Evolutionary conservation across 1,140 invertebrate genomes (phyloP).

Genomic region (Argopecten irradians): DNA sequence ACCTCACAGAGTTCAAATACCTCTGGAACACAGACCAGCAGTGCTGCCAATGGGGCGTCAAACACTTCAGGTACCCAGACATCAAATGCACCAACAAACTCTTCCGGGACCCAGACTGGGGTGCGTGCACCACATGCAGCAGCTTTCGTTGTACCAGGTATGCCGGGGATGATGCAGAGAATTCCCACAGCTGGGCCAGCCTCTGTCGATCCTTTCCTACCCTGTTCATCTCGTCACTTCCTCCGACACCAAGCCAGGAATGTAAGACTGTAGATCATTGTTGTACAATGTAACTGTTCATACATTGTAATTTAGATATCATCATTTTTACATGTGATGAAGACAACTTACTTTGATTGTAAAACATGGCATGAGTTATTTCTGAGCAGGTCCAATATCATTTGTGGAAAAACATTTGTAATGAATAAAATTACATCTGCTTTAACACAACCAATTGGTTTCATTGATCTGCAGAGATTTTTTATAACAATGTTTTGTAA

Average conservation of each 20-base stretch:
- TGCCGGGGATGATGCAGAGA: slow-evolving; percentile 34
- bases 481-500: too few species aligned
- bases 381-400: too few species aligned
- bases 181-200: slow-evolving; percentile 30
- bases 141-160: slow-evolving; percentile 56
- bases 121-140: slow-evolving; percentile 32
- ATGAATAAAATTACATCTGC: too few species aligned
- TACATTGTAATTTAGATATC: too few species aligned
- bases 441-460: too few species aligned
- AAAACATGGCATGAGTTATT: too few species aligned
- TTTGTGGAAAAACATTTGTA: too few species aligned
- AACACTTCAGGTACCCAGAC: slow-evolving; percentile 45
- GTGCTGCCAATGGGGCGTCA: neutral
- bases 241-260: slow-evolving; percentile 55
- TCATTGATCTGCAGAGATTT: too few species aligned
- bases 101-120: slow-evolving; percentile 44
- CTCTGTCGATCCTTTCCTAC: slow-evolving; percentile 83
- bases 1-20: slow-evolving; percentile 41
- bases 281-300: slow-evolving; percentile 31
- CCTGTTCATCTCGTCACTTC: slow-evolving; percentile 78
- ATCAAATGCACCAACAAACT: slow-evolving; percentile 38
- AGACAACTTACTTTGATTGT: too few species aligned
- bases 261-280: slow-evolving; percentile 28
- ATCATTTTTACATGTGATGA: too few species aligned
- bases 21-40: slow-evolving; percentile 46